Evolutionary conservation across 1,140 invertebrate species (phyloP), one percentile per base, ranked within the genome.

Genomic region (Wasmannia auropunctata): DNA sequence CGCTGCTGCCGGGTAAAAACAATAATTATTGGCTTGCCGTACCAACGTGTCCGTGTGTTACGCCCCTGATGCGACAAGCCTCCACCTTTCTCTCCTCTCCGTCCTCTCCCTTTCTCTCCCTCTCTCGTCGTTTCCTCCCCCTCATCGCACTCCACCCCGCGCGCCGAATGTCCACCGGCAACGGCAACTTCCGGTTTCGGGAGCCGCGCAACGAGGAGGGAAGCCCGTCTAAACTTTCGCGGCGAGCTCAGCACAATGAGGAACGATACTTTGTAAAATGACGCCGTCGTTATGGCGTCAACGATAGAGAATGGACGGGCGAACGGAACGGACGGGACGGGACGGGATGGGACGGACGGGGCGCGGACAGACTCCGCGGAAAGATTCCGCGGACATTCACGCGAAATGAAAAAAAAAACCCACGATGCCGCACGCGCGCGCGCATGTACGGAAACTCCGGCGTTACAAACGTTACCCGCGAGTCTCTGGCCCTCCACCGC

Each of bases 1-100:
- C 91, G 92, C 91, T 93, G 93, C 92, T 93, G 90, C 92, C 80
- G 90, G 90, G 91, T 94, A 95, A 95, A 95, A 95, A 95, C 93
- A 95, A 95, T 95, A 95, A 95, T 95, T 95, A 95, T 95, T 94
- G 94, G 93, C 93, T 93, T 90, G 88, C 89, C 89, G 70, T 88
- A 92, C 88, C 88, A 88, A 88, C 79, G 87, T 90, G 87, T 92
- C 76, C 87, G 88, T 91, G 91, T 92, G 89, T 92, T 90, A 91
- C 90, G 88, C 87, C 76, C 86, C 79, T 74, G 81, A 51, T 88
- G 90, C 88, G 92, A 93, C 92, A 91, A 92, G 91, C 90, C 87
- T 85, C 83, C 51, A 87, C 54, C 72, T 87, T 76, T 85, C 65
- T 75, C 62, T 63, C 81, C 14, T 56, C 28, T 56, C n/a, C n/a